Evolutionary conservation across 2,888 invertebrate genomes (phyloP), one percentile per base, ranked within the genome.

Genomic region (Archaeoteleia sp.): DNA sequence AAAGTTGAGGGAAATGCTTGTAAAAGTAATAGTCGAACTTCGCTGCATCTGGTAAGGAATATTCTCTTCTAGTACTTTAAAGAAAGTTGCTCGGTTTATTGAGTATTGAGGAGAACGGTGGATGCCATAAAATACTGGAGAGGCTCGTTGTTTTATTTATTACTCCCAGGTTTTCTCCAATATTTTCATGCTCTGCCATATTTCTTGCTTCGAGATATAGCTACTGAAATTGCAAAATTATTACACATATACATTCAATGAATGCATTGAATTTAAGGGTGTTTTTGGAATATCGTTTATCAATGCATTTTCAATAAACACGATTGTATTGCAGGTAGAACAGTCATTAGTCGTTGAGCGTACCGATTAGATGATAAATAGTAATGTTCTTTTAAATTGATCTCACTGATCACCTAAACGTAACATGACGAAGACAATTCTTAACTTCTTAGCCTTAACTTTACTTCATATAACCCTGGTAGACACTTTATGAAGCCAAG

Each of bases 61-160:
- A 40, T 49, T 49, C 35, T 17, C 12, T 15, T 43, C 27, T 10
- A 13, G 23, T 14, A 20, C 30, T 49, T 51, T 29, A 2, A 43
- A 15, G 10, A 40, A 39, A 53, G 17, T 48, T 46, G 29, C 4
- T 6, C 32, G 32, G 40, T 34, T 61, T 45, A 60, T 46, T 20
- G 51, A 45, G 60, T 51, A 43, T 20, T 12, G 42, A 25, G 9
- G 30, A 35, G 32, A 6, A 17, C 34, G 32, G 12, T 35, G 23
- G 13, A 48, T 25, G 48, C 32, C 25, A 29, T 45, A 39, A 45
- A 60, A 39, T 35, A 51, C 10, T 17, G n/a, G n/a, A 13, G 27
- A 25, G 12, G 43, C 35, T 54, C 23, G 54, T 46, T 62, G 48
- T 63, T 63, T 63, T 55, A 63, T 63, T 60, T 60, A 61, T 60